These are phyloP conservation scores for Turnix velox DNA, from an alignment of 2,113 vertebrate species.

Conservation along the genomic window DNA sequence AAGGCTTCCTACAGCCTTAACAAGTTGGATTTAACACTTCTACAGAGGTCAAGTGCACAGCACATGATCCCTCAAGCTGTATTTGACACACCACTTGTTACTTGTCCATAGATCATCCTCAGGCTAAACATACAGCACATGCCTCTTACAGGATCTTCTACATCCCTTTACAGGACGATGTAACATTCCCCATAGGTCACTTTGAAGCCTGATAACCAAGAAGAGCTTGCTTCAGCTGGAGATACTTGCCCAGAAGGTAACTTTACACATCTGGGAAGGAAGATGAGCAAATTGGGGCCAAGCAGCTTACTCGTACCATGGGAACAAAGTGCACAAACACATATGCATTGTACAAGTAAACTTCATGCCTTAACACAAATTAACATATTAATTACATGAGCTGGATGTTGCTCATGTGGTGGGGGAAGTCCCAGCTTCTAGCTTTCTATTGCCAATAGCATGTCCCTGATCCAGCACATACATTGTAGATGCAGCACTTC, in stretches of 20 bases:
- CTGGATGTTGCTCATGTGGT: not conserved
- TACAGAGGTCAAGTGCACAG: not conserved
- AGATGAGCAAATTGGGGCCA: not conserved
- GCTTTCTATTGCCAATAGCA: not conserved
- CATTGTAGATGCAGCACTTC: not conserved
- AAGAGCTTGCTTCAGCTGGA: not conserved
- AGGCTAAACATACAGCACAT: not conserved
- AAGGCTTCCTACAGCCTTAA: not conserved
- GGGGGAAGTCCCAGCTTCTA: not conserved
- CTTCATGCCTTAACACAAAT: too few species aligned
- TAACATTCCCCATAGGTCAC: not conserved
- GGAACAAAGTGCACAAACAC: not conserved
- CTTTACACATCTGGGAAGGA: not conserved
- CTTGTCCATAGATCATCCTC: not conserved
- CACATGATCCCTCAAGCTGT: rapidly evolving
- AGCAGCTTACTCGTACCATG: not conserved
- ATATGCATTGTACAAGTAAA: not conserved
- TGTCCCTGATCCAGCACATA: not conserved
- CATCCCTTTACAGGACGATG: not conserved
- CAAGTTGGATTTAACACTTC: not conserved
- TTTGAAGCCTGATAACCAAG: not conserved
- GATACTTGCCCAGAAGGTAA: not conserved
- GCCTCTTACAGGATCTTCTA: not conserved
- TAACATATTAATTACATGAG: not conserved
- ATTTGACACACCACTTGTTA: not conserved